Base-by-base conservation (phyloP, 2,113 vertebrate genomes). In the Ondatra zibethicus region DNA sequence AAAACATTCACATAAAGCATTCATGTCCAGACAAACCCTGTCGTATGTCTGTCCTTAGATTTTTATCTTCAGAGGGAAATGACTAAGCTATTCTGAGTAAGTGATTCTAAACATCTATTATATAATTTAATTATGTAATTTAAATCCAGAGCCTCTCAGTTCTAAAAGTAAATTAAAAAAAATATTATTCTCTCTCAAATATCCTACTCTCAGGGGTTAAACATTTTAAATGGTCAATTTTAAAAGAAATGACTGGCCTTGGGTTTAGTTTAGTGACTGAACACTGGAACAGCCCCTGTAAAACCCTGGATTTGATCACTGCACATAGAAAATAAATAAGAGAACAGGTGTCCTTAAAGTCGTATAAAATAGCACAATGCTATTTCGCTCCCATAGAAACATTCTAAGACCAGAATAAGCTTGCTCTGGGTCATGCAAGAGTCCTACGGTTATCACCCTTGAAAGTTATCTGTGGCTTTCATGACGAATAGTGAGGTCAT, bases 1-100 rank as follows among this genome's bases (percentile, higher is more conserved):
- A 63, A 81, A 58, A 25, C 1, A 0, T 75, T 93, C 23, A 63
- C 55, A 23, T 16, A 9, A 52, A 75, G 11, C 0, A 0, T 36
- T 85, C 50, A 65, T 86, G 85, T 52, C 55, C 52, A 86, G 82
- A 45, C 81, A 47, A 5, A 75, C 50, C 68, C 61, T 77, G 31
- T 27, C 47, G 3, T 36, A 52, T 17, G 50, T 73, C 78, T 68
- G 63, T 42, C 39, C 31, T 97, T 92, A 89, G 81, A 84, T 33
- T 82, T 80, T 27, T 89, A 63, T 47, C 55, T 23, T 93, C 25
- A 39, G 31, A 39, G 47, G 47, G 33, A 86, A 78, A 68, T 12
- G 0, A 42, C 47, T 84, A 76, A 75, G 76, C 90, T 72, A 33
- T 65, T 65, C 61, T 76, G 76, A 58, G 58, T 63, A 39, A 65